Evolutionary conservation across 2,797 vertebrate species (phyloP).

Genomic region (Toxotes lorentzi): DNA sequence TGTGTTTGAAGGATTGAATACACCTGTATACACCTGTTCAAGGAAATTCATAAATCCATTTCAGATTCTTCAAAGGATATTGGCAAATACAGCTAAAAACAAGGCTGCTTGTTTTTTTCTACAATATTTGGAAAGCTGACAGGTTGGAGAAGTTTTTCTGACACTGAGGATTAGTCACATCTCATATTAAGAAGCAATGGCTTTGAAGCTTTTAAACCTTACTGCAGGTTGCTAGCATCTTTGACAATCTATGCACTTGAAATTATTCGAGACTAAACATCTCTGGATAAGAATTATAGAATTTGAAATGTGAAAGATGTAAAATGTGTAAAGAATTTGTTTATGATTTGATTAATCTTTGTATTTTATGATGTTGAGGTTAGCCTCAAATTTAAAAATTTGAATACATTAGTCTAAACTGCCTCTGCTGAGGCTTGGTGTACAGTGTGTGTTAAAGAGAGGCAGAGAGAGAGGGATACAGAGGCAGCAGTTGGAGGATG

Average conservation of each 20-base stretch:
- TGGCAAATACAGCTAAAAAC: background rate
- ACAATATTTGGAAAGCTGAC: background rate
- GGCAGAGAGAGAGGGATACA: background rate
- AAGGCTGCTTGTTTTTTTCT: background rate
- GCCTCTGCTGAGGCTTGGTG: constrained; percentile 51
- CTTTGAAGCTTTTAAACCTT: background rate
- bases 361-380: background rate
- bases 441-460: constrained; percentile 23
- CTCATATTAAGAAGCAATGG: background rate
- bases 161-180: constrained; percentile 9
- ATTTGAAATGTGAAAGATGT: background rate
- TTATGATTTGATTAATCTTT: background rate
- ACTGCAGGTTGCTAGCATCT: background rate
- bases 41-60: background rate
- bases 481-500: constrained; percentile 43
- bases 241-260: background rate
- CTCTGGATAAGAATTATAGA: background rate
- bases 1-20: background rate
- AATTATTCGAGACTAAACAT: background rate
- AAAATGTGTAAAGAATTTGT: background rate
- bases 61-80: background rate
- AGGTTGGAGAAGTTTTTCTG: background rate
- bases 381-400: background rate
- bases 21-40: constrained; percentile 8
- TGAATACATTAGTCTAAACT: constrained; percentile 16